Conservation (phyloP, 1,140 invertebrate genomes). For the Chironomus tepperi region DNA sequence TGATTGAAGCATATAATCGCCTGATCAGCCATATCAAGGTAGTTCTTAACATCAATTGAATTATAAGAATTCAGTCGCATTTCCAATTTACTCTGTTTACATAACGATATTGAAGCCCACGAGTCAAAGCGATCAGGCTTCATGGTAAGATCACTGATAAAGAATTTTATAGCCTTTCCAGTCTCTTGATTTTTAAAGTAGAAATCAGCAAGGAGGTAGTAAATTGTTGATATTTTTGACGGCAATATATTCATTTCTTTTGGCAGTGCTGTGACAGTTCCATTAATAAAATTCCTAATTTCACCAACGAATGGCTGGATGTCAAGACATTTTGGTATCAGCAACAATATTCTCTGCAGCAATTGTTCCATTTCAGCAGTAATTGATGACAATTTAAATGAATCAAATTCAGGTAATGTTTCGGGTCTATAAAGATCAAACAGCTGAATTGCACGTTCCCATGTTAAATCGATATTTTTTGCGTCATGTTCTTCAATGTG, state of each 20-base stretch:
- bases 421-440: slow-evolving; percentile 79
- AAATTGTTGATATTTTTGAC: slow-evolving; percentile 59
- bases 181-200: slow-evolving; percentile 82
- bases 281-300: slow-evolving; percentile 57
- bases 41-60: slow-evolving; percentile 53
- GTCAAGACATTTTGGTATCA: slow-evolving; percentile 60
- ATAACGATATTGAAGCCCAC: slow-evolving; percentile 83
- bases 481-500: slow-evolving; percentile 74
- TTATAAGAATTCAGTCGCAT: slow-evolving; percentile 68
- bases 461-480: slow-evolving; percentile 60
- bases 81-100: slow-evolving; percentile 70
- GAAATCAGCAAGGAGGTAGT: slow-evolving; percentile 84
- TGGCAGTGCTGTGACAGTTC: slow-evolving; percentile 46
- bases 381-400: slow-evolving; percentile 58
- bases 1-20: slow-evolving; percentile 69
- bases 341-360: slow-evolving; percentile 60
- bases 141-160: slow-evolving; percentile 70
- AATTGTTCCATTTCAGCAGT: slow-evolving; percentile 66
- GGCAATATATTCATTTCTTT: slow-evolving; percentile 42
- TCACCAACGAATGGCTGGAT: slow-evolving; percentile 49
- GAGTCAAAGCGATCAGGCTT: slow-evolving; percentile 75
- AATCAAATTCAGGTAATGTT: slow-evolving; percentile 74
- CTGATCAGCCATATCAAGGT: slow-evolving; percentile 59
- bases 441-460: slow-evolving; percentile 65
- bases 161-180: slow-evolving; percentile 69